Base-by-base conservation (phyloP, 2,113 vertebrate species). In the Xiphophorus maculatus region DNA sequence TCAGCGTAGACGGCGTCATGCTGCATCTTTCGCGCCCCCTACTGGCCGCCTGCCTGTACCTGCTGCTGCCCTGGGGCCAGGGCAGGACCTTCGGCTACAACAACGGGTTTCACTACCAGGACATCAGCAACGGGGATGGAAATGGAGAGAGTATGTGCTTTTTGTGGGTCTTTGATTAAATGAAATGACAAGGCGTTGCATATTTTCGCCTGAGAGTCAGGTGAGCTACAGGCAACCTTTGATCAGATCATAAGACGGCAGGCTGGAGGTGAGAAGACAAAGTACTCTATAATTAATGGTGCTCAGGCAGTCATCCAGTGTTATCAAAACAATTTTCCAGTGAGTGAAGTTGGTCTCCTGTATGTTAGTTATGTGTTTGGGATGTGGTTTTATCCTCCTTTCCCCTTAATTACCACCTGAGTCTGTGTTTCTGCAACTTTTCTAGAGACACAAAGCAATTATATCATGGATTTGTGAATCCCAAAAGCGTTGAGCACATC, bases 81-180 rank as follows among this genome's bases (percentile, higher is more conserved):
- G 80, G 87, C 33, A 62, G 81, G 69, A 82, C 83, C 51, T 92
- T 91, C 5, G 37, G 66, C 2, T 97, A 95, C 94, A 94, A 91
- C 91, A 97, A 97, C 0, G 96, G 96, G 73, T 98, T 97, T 88
- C 96, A 95, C 90, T 98, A 97, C 86, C 94, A 96, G 70, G 94
- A 92, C 60, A 76, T 94, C 71, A 91, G 92, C 81, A 93, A 93
- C 0, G 87, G 85, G 4, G 84, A 94, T 0, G 91, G 92, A 37
- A 90, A 95, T 1, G 95, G 93, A 69, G 93, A 95, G 89, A 93
- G 95, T 95, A 91, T 8, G 94, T 83, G 15, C 1, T 51, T 2
- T 19, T 3, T 25, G 14, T 64, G 33, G 44, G 44, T 40, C 8
- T 79, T 27, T 44, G 60, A 58, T 37, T 15, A 51, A 22, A n/a